Base-by-base conservation (phyloP, 2,113 vertebrate genomes). In the Mustela lutreola region DNA sequence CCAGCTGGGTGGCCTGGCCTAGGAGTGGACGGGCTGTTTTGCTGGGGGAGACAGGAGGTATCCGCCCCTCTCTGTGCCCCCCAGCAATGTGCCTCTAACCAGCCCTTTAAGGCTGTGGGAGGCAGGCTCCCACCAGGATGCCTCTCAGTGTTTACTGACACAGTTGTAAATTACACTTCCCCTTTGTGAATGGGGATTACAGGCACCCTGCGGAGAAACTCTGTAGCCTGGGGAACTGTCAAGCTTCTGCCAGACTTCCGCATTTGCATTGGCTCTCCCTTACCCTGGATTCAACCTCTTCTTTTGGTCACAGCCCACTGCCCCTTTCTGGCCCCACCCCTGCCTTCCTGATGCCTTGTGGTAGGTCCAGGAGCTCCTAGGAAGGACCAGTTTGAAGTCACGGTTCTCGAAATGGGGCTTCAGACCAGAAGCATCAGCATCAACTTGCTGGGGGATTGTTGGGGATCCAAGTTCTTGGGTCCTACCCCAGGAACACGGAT, bases 161-260 rank as follows among this genome's bases (percentile, higher is more conserved):
- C 56, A 73, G 70, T 67, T 80, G 48, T 91, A 92, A 86, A 91
- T 87, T 73, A 80, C 67, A 90, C 21, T 76, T 90, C 48, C 56
- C 5, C 24, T 48, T 58, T 22, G n/a, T 85, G 82, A 81, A 33
- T 53, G 31, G 73, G 50, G 87, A 92, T 96, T 78, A 92, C 50
- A 67, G 65, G 36, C 58, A 60, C 22, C 96, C 76, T 19, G 26
- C 65, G 65, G 90, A 65, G 82, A 91, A 24, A n/a, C 28, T 70
- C 63, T 75, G 42, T 48, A 70, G 12, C 26, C 11, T 83, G 4
- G 0, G 0, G 45, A 65, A 62, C 11, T 9, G 48, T 8, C 26
- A 11, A 4, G 18, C n/a, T 76, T 50, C 39, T 53, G 31, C 53
- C 4, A 42, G 48, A 45, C 6, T 21, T 18, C 67, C 36, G 22